Base-by-base conservation (phyloP, 2,797 vertebrate genomes). In the Enteromius treurensis region DNA sequence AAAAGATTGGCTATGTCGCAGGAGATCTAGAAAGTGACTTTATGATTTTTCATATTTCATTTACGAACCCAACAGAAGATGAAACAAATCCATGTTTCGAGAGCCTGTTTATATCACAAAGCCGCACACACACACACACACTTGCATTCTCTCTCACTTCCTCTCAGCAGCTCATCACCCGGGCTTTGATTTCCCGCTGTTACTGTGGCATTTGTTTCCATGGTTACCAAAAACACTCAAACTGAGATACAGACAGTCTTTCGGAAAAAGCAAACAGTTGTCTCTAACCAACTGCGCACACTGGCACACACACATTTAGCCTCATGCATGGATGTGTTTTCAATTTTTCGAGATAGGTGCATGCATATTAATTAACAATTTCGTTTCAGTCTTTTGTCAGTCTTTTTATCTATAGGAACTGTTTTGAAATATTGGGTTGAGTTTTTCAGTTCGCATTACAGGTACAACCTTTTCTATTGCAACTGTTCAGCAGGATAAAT, bases 191-290 rank as follows among this genome's bases (percentile, higher is more conserved):
- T 83, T 83, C 81, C 81, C 64, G 62, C 74, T 83, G 81, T 77
- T 83, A 83, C 62, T 77, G 74, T 83, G 81, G 65, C 81, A 69
- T 83, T 77, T 77, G 81, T 83, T 83, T 83, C 81, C 81, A 83
- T 83, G 74, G 81, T 60, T 32, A 77, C 81, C 40, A 70, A 77
- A 83, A 83, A 77, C 74, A 83, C 81, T 68, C 60, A 77, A 68
- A 70, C 64, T 37, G 73, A 82, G 81, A 77, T 77, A 77, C 64
- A 77, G 81, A 47, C 74, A 83, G 73, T 77, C 81, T 45, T 47
- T 77, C 13, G 23, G 21, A 83, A 69, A 69, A 82, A 70, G 32
- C 62, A 55, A 53, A 77, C 73, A 58, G 37, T 83, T 83, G 49
- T 55, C 64, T 55, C 73, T 34, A 60, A 77, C 64, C 81, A 58